phyloP scores from a whole-genome alignment of 1,140 invertebrate species.

The Polypedilum vanderplanki region DNA sequence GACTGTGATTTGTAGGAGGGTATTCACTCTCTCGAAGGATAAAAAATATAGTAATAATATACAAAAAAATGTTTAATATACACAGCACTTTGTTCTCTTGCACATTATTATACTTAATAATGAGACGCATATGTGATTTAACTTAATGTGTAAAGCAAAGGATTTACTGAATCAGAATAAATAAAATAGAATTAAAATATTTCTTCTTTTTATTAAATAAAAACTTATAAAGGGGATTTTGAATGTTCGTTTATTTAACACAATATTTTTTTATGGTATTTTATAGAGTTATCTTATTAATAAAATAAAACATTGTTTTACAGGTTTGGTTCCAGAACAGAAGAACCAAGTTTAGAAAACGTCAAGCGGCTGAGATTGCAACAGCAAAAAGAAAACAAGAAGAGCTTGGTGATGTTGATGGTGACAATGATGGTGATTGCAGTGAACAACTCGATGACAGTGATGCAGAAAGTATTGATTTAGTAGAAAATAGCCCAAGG shows the following conservation, averaged over 20 bases:
- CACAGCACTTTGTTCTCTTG: too few relatives aligned
- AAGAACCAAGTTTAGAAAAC: constrained; percentile 98
- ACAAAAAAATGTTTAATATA: too few relatives aligned
- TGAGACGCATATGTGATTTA: too few relatives aligned
- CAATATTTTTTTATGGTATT: too few relatives aligned
- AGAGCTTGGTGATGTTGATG: constrained; percentile 70
- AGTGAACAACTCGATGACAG: constrained; percentile 51
- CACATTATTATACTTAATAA: too few relatives aligned
- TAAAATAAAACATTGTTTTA: constrained; percentile 39
- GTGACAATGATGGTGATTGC: constrained; percentile 57
- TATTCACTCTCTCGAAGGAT: background rate
- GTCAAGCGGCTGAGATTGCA: constrained; percentile 98
- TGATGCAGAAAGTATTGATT: constrained; percentile 44
- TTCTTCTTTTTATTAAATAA: too few relatives aligned
- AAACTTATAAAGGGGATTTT: too few relatives aligned
- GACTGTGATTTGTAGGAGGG: background rate
- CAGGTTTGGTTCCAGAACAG: constrained; percentile 99
- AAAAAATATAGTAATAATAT: background rate
- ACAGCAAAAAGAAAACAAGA: constrained; percentile 95
- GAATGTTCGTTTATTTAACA: too few relatives aligned
- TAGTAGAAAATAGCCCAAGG: constrained; percentile 39
- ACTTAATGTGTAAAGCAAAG: too few relatives aligned
- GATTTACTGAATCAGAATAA: too few relatives aligned
- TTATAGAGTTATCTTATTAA: too few relatives aligned
- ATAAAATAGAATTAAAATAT: too few relatives aligned